Base-by-base conservation (phyloP, 2,113 vertebrate species). In the Jacana jacana region DNA sequence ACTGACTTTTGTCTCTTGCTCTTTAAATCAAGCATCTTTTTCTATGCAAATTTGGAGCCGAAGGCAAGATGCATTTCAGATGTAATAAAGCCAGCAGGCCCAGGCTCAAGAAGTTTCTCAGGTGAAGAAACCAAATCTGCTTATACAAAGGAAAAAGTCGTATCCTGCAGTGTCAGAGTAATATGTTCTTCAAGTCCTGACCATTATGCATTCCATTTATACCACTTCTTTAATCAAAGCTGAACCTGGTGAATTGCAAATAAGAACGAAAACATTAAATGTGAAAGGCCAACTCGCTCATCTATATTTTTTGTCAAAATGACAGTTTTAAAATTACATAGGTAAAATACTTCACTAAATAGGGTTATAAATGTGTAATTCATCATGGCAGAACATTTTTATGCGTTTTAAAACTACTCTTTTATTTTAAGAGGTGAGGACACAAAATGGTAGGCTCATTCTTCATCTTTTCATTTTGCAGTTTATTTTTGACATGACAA, bases 251-350 rank as follows among this genome's bases (percentile, higher is more conserved):
- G 93, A 98, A 98, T 98, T 98, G 96, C 97, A 98, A 98, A 97
- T 98, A 98, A 96, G 95, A 97, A 97, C 40, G 60, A 97, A 98
- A 98, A 98, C 91, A 97, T 98, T 98, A 98, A 98, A 97, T 96
- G 97, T 97, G 97, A 98, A 98, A 98, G 97, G 97, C 97, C 97
- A 98, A 97, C 97, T 98, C 19, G 76, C 92, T 97, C 93, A 90
- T 97, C 97, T 97, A 97, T 98, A 98, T 98, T 98, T 98, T 98
- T 98, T 97, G 97, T 97, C 97, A 97, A 98, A 98, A 97, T 98
- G 97, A 98, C 98, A 98, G 97, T 96, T 97, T 98, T 97, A 96
- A 98, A 98, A 98, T 98, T 98, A 97, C 97, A 96, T 95, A 98
- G 97, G 97, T 98, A 98, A 98, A 98, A 97, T 85, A 97, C 95